A percentile compares a stretch with the other conserved stretches of the same genome.
Conservation (phyloP, 2,888 invertebrate species). For the Aspidiotus rigidus region DNA sequence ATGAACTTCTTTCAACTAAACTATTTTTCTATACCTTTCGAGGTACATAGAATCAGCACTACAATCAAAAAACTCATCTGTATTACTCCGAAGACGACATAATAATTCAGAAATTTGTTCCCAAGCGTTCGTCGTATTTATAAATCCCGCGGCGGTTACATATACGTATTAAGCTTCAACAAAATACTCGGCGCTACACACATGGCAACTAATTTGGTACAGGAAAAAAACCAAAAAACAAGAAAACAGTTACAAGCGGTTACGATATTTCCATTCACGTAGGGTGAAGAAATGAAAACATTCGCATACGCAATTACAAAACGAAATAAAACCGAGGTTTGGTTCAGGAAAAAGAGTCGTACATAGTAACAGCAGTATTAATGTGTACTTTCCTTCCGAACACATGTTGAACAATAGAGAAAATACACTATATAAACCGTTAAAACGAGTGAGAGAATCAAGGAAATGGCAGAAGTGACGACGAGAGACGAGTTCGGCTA, state of each 20-base stretch:
- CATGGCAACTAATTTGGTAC: no score
- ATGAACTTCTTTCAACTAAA: no score
- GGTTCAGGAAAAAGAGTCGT: background rate
- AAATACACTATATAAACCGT: background rate
- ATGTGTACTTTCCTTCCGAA: constrained; percentile 24
- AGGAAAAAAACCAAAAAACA: constrained; percentile 5
- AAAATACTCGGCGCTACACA: no score
- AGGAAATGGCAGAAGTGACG: background rate
- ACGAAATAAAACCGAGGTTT: background rate
- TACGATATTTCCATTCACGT: constrained; percentile 2
- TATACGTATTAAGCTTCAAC: no score
- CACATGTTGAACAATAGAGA: constrained; percentile 22
- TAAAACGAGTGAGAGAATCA: background rate
- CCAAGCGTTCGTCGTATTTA: no score
- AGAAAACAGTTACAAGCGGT: constrained; percentile 5
- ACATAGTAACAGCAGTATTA: background rate
- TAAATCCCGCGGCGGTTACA: no score
- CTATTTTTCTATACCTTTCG: no score
- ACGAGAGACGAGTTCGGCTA: constrained; percentile 5
- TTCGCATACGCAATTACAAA: constrained; percentile 18
- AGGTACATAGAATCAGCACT: no score
- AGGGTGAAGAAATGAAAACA: constrained; percentile 27
- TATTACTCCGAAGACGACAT: no score
- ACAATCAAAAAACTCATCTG: no score
- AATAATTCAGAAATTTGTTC: no score